Percentiles rank a stretch among this genome's conserved stretches.
phyloP scores from a whole-genome alignment of 2,888 invertebrate genomes.

The Hololepta plana region DNA sequence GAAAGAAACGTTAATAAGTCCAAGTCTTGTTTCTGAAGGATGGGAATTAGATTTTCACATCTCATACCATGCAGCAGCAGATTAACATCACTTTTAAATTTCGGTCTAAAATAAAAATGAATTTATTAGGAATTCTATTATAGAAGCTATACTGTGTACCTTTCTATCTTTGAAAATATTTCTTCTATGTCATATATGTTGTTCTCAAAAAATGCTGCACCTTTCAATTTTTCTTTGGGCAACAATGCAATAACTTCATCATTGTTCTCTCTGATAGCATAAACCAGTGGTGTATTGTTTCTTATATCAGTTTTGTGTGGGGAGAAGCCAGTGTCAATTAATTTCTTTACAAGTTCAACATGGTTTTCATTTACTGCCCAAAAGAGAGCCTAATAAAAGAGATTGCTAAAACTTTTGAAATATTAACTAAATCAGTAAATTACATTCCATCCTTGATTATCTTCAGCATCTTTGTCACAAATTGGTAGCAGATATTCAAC shows the following conservation, averaged over 20 bases:
- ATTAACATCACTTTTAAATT: slow-evolving; percentile 33
- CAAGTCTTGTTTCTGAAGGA: slow-evolving; percentile 31
- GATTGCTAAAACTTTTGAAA: slow-evolving; percentile 2
- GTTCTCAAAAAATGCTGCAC: slow-evolving; percentile 6
- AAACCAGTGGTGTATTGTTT: slow-evolving; percentile 30
- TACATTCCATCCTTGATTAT: slow-evolving; percentile 45
- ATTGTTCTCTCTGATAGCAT: slow-evolving; percentile 35
- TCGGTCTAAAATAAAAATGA: slow-evolving; percentile 23
- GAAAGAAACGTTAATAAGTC: slow-evolving; percentile 37
- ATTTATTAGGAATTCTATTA: not conserved
- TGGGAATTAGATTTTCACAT: slow-evolving; percentile 30
- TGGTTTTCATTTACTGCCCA: slow-evolving; percentile 41
- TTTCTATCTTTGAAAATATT: slow-evolving; percentile 8
- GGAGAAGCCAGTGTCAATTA: slow-evolving; percentile 35
- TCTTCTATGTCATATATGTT: slow-evolving; percentile 7
- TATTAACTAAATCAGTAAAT: not conserved
- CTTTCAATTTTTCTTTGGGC: slow-evolving; percentile 22
- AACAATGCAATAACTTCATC: slow-evolving; percentile 29
- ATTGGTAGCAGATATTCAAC: slow-evolving; percentile 34
- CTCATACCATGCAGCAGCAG: slow-evolving; percentile 40
- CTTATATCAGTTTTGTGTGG: slow-evolving; percentile 31
- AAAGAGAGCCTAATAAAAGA: slow-evolving; percentile 36
- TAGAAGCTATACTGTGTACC: slow-evolving; percentile 6
- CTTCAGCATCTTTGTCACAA: slow-evolving; percentile 35
- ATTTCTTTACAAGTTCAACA: slow-evolving; percentile 31